Evolutionary conservation across 2,797 vertebrate genomes (phyloP).

Genomic region (Etheostoma nigrum): DNA sequence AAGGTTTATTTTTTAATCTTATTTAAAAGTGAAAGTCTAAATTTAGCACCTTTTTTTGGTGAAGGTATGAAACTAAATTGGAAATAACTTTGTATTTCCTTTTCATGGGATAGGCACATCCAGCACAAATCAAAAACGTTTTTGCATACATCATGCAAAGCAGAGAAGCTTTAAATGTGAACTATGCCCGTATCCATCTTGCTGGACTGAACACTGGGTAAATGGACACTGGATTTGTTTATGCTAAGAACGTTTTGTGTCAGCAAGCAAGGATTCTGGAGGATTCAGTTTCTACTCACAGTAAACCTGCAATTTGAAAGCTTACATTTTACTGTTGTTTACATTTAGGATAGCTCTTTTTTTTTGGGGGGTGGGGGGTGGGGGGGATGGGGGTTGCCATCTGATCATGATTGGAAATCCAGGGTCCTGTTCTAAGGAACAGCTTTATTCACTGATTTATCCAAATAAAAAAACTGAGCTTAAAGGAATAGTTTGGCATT

Average conservation of each 20-base stretch:
- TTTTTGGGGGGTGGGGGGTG: too few species aligned
- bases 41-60: slow-evolving; percentile 20
- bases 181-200: background rate
- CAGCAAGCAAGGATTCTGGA: background rate
- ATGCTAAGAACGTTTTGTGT: background rate
- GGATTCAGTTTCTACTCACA: background rate
- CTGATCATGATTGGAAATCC: background rate
- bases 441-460: background rate
- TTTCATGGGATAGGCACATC: background rate
- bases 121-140: background rate
- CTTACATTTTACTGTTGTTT: background rate
- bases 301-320: background rate
- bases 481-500: background rate
- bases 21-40: background rate
- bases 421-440: background rate
- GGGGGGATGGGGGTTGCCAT: background rate
- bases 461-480: background rate
- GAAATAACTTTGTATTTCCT: background rate
- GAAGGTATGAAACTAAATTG: background rate
- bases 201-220: background rate
- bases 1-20: background rate
- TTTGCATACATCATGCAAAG: slow-evolving; percentile 12
- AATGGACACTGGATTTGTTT: slow-evolving; percentile 2
- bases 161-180: background rate
- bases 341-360: background rate